Base-by-base conservation (phyloP, 1,140 invertebrate species). In the Papilio polyxenes region DNA sequence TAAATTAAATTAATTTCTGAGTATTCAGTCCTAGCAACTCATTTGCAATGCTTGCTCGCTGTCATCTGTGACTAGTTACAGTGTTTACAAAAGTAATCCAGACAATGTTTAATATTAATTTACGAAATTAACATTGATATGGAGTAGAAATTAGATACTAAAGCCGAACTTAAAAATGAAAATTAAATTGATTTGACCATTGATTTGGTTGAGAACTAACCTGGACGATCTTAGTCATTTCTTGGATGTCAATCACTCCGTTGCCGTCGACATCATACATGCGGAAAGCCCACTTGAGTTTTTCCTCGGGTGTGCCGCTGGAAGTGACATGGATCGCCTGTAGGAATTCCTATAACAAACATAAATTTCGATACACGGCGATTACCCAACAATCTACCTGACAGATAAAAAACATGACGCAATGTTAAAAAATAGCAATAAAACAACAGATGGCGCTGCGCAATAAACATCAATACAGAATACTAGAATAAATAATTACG, bases 191-290 rank as follows among this genome's bases (percentile, higher is more conserved):
- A 44, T 44, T 44, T 44, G 40, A 44, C 15, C 23, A 65, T 9
- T 31, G 10, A 31, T 23, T 65, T 8, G 31, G 31, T 13, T 11
- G 23, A 11, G 2, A 76, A 90, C 93, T 92, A 95, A 98, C 98
- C 97, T 98, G 97, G 83, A 98, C 98, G 92, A 98, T 98, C 96
- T 98, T 98, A 62, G 97, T 98, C 97, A 98, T 98, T 96, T 98
- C 98, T 92, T 98, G 98, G 90, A 99, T 98, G 93, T 99, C 99
- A 92, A 99, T 99, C 83, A 99, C 98, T 82, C 99, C 99, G 94
- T 99, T 99, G 37, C 98, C 98, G 94, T 99, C 99, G n/a, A 99
- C 99, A 93, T 99, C 99, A 93, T 99, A 99, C 98, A 98, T 98
- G 91, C 98, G 97, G 95, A 99, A 99, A 69, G 99, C 99, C 99